Conservation (phyloP, 2,888 invertebrate species). For the Galerucella nymphaeae region DNA sequence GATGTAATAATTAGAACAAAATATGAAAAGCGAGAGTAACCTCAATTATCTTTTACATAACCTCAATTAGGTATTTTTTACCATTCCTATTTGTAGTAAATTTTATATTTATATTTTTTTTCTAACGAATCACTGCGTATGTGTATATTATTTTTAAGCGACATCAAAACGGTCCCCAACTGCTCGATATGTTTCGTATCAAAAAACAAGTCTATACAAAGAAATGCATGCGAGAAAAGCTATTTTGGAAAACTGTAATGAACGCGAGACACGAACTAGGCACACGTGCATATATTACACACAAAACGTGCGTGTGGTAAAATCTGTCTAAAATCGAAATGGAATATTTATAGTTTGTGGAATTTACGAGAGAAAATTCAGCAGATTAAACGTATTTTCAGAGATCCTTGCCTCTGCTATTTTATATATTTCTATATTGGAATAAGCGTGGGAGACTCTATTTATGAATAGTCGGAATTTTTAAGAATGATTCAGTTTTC, state of each 20-base stretch:
- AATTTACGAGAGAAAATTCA: slow-evolving; percentile 19
- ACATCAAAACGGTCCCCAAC: neutral
- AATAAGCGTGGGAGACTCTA: slow-evolving; percentile 15
- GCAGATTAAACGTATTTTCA: neutral
- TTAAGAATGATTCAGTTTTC: slow-evolving; percentile 7
- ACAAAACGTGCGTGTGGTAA: slow-evolving; percentile 19
- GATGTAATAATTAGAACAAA: too few species aligned
- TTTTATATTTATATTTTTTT: neutral
- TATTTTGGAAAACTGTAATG: slow-evolving; percentile 9
- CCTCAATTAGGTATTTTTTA: too few species aligned
- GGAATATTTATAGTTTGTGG: slow-evolving; percentile 21
- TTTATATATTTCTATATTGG: slow-evolving; percentile 10
- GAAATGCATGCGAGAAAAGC: slow-evolving; percentile 1
- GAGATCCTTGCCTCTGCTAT: neutral
- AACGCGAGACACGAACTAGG: neutral
- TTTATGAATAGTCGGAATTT: slow-evolving; percentile 5
- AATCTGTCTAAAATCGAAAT: slow-evolving; percentile 20
- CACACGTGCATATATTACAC: slow-evolving; percentile 10
- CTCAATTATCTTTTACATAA: too few species aligned
- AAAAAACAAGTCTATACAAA: neutral
- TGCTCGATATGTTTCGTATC: neutral
- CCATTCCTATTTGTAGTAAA: neutral
- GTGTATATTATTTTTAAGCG: neutral
- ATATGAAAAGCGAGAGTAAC: too few species aligned
- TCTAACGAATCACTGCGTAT: neutral